These are phyloP conservation scores for Apodemia hepburni DNA, from an alignment of 2,888 invertebrate species.

Conservation along the genomic window DNA sequence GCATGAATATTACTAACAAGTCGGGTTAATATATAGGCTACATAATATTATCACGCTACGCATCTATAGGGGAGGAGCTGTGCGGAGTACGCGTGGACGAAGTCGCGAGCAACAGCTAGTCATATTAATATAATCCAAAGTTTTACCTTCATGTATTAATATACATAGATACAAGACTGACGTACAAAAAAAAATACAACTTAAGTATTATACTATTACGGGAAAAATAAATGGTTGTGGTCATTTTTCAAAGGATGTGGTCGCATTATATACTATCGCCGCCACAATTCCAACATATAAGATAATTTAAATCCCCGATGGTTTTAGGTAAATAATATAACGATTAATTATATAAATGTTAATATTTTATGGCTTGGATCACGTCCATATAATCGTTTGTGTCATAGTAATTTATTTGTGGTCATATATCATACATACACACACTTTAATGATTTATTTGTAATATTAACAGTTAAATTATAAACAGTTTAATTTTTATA, in stretches of 20 bases:
- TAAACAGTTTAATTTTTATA: neutral
- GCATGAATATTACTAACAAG: no score
- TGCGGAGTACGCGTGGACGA: no score
- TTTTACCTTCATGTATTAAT: no score
- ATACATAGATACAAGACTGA: no score
- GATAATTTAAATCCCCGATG: conserved; percentile 7
- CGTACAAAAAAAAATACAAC: no score
- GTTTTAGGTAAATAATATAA: conserved; percentile 33
- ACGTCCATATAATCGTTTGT: conserved; percentile 32
- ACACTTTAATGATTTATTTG: neutral
- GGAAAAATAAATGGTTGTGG: no score
- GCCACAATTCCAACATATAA: neutral
- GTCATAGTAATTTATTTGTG: conserved; percentile 32
- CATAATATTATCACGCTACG: no score
- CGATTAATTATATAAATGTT: conserved; percentile 32
- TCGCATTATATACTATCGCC: neutral
- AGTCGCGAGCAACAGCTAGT: no score
- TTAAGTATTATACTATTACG: no score
- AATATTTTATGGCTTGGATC: conserved; percentile 35
- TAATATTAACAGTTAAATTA: neutral
- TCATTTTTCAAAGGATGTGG: neutral
- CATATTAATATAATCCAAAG: no score
- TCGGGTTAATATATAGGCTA: no score
- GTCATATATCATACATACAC: conserved; percentile 30
- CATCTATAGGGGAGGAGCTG: no score